Conservation (phyloP, 2,888 invertebrate genomes). For the Lithophane ornitopus region DNA sequence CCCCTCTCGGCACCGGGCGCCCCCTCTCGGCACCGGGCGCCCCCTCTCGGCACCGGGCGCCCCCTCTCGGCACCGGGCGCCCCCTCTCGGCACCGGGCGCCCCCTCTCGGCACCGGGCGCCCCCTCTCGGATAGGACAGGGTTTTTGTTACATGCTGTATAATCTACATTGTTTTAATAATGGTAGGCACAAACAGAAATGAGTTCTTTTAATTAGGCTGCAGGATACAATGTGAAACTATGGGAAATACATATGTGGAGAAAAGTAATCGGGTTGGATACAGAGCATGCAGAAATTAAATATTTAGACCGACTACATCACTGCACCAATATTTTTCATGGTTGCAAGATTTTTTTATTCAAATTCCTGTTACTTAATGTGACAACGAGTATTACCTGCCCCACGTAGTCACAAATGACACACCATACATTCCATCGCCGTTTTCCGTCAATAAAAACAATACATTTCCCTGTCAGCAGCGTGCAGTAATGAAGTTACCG, state of each 20-base stretch:
- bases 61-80: too few relatives aligned
- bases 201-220: not conserved
- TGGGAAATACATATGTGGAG: too few relatives aligned
- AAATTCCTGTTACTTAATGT: not conserved
- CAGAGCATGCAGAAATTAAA: not conserved
- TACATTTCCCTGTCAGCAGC: constrained; percentile 7
- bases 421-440: not conserved
- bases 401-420: not conserved
- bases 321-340: not conserved
- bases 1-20: too few relatives aligned
- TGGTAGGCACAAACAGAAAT: not conserved
- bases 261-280: not conserved
- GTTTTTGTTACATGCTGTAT: too few relatives aligned
- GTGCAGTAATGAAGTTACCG: constrained; percentile 25
- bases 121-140: too few relatives aligned
- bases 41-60: too few relatives aligned
- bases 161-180: not conserved
- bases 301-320: not conserved
- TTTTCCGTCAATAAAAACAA: not conserved
- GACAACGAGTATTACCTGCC: too few relatives aligned
- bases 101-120: too few relatives aligned
- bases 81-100: too few relatives aligned
- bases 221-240: too few relatives aligned
- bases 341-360: not conserved
- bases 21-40: too few relatives aligned